Conservation (phyloP, 2,113 vertebrate genomes). For the Oncorhynchus tshawytscha region DNA sequence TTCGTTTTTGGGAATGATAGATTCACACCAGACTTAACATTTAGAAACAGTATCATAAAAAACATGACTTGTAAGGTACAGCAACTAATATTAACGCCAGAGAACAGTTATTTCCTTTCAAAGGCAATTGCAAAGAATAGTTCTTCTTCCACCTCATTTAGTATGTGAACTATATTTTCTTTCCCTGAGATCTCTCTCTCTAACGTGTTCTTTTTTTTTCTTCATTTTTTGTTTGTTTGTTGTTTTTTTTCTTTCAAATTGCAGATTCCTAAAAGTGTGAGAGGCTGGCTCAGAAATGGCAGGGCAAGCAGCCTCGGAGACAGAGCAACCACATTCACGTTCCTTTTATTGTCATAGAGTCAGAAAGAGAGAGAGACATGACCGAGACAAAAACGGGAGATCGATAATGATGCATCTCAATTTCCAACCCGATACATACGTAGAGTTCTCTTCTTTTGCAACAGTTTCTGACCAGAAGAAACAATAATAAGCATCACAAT, state of each 20-base stretch:
- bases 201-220: constrained; percentile 66
- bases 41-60: not conserved
- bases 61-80: constrained; percentile 10
- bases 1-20: not conserved
- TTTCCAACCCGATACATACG: constrained; percentile 30
- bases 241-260: constrained; percentile 57
- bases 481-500: constrained; percentile 24
- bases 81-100: not conserved
- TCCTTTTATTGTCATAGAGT: constrained; percentile 36
- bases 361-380: constrained; percentile 41
- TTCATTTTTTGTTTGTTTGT: constrained; percentile 27
- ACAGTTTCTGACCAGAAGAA: constrained; percentile 16
- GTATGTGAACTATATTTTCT: not conserved
- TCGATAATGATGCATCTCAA: constrained; percentile 28
- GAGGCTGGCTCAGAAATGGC: constrained; percentile 77
- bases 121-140: not conserved
- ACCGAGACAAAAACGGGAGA: constrained; percentile 37
- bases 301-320: constrained; percentile 81
- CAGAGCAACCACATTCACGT: constrained; percentile 33
- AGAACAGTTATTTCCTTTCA: not conserved
- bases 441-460: constrained; percentile 30
- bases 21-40: not conserved
- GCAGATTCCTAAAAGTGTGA: constrained; percentile 92
- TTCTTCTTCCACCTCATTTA: not conserved
- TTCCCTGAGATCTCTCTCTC: constrained; percentile 15